Evolutionary conservation across 1,140 invertebrate species (phyloP).

Genomic region (Drosophila athabasca): DNA sequence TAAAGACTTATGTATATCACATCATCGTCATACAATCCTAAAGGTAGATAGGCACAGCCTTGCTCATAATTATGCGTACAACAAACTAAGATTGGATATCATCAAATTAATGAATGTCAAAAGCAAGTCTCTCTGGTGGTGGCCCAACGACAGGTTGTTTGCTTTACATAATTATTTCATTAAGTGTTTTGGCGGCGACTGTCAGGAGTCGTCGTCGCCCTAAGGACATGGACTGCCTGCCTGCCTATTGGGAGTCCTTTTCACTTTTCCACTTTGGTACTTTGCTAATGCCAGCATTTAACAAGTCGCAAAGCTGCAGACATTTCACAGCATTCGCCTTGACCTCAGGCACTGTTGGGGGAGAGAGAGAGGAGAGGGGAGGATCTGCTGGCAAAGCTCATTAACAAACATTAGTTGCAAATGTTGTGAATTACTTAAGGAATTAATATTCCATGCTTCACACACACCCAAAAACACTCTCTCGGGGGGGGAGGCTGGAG

Average conservation of each 20-base stretch:
- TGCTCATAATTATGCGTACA: slow-evolving; percentile 30
- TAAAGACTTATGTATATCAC: too few species aligned
- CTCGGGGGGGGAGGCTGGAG: background rate
- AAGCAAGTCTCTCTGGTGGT: slow-evolving; percentile 49
- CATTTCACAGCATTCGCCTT: slow-evolving; percentile 55
- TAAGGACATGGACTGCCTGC: slow-evolving; percentile 2
- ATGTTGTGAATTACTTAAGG: slow-evolving; percentile 81
- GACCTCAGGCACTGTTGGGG: slow-evolving; percentile 54
- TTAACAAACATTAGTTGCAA: slow-evolving; percentile 82
- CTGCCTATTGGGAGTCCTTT: slow-evolving; percentile 44
- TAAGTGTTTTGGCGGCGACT: slow-evolving; percentile 59
- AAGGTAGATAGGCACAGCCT: slow-evolving; percentile 6
- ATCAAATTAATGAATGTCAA: slow-evolving; percentile 73
- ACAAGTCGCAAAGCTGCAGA: slow-evolving; percentile 54
- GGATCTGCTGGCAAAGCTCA: slow-evolving; percentile 56
- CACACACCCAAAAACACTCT: slow-evolving; percentile 40
- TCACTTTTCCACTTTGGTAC: slow-evolving; percentile 74
- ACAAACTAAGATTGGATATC: slow-evolving; percentile 62
- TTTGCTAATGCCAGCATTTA: slow-evolving; percentile 71
- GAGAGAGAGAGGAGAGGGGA: background rate
- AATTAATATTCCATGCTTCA: slow-evolving; percentile 78
- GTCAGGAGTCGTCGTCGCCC: slow-evolving; percentile 17
- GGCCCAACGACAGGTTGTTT: slow-evolving; percentile 59
- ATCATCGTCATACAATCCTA: too few species aligned
- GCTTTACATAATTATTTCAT: slow-evolving; percentile 78